Evolutionary conservation across 2,113 vertebrate species (phyloP).

Genomic region (Maylandia zebra): DNA sequence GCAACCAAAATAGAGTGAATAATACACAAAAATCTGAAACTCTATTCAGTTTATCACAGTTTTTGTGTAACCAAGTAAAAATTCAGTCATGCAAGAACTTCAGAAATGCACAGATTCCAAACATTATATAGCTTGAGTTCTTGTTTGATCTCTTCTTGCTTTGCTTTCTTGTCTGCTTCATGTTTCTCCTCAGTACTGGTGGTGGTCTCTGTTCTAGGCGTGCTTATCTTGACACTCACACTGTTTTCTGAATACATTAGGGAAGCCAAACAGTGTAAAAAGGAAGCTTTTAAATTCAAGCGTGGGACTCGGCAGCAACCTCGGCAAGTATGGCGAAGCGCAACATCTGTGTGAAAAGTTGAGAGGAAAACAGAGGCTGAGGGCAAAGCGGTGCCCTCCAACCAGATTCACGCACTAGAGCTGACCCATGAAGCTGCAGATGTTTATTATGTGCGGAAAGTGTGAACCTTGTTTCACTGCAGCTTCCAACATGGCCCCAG

Average conservation of each 20-base stretch:
- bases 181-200: not conserved
- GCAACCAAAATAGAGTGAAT: not conserved
- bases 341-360: not conserved
- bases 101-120: not conserved
- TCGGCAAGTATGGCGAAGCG: not conserved
- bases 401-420: not conserved
- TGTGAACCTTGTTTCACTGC: not conserved
- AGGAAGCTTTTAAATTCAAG: conserved; percentile 30
- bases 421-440: not conserved
- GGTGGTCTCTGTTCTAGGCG: not conserved
- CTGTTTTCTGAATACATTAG: not conserved
- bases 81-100: not conserved
- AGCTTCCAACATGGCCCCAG: not conserved
- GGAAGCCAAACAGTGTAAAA: not conserved
- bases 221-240: not conserved
- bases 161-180: not conserved
- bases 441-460: not conserved
- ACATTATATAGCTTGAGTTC: not conserved
- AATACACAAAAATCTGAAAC: not conserved
- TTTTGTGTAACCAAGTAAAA: not conserved
- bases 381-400: not conserved
- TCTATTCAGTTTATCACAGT: not conserved
- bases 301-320: not conserved
- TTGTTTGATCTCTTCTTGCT: not conserved
- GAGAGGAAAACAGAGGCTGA: not conserved